phyloP scores from a whole-genome alignment of 2,797 vertebrate species.

The Pangasius larnaudii region DNA sequence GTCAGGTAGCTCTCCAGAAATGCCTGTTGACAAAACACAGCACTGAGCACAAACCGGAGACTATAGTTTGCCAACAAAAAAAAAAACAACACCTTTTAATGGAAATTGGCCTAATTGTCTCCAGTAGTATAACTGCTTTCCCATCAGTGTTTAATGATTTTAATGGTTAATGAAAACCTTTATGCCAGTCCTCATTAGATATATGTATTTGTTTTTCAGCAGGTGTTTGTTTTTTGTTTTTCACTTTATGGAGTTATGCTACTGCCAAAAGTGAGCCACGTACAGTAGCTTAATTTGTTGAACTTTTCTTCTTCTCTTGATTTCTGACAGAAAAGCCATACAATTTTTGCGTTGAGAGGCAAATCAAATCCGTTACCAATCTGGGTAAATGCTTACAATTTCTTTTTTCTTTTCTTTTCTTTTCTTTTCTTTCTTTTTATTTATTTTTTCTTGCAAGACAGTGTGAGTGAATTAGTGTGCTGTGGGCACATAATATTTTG shows the following conservation, averaged over 20 bases:
- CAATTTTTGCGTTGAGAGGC: not conserved
- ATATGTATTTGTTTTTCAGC: not conserved
- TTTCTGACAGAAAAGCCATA: not conserved
- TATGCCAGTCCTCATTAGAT: not conserved
- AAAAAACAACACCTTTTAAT: not conserved
- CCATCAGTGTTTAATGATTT: not conserved
- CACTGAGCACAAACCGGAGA: not conserved
- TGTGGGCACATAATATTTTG: not conserved
- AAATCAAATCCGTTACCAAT: not conserved
- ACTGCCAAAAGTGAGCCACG: not conserved
- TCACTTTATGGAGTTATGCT: not conserved
- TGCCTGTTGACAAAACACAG: constrained; percentile 74
- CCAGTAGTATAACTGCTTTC: not conserved
- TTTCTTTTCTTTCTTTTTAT: not conserved
- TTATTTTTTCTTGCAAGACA: not conserved
- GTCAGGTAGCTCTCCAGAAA: constrained; percentile 93
- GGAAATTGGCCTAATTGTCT: not conserved
- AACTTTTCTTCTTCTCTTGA: not conserved
- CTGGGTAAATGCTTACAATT: not conserved
- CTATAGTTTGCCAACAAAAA: not conserved
- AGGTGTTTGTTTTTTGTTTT: not conserved
- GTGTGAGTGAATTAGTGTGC: not conserved
- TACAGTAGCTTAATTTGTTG: not conserved
- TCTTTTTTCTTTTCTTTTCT: not conserved
- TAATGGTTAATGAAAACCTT: not conserved